Base-by-base conservation (phyloP, 2,888 invertebrate species). In the Parapristionchus giblindavisi region DNA sequence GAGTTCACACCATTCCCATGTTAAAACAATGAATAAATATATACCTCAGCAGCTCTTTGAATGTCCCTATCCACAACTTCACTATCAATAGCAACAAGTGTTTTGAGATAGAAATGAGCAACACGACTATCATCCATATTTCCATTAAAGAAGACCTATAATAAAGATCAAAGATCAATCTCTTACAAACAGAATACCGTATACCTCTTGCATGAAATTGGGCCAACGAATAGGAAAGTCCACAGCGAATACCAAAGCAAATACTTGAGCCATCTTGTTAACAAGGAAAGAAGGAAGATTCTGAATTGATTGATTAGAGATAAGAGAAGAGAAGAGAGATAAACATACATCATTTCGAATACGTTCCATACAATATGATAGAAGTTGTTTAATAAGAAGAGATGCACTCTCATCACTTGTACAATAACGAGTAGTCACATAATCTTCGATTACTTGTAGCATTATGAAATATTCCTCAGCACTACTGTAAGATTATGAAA, bases 231-330 rank as follows among this genome's bases (percentile, higher is more conserved):
- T 81, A 0, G 89, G 89, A 85, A 90, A 91, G 84, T 91, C 91
- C 34, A 87, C 87, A 8, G 91, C 88, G 85, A 91, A 91, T 0
- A 90, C 90, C 54, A 91, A 86, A 1, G 91, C 89, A 77, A 91
- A 89, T 21, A 91, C 85, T 85, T 91, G 91, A 17, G 91, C 91
- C 54, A 90, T 89, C 86, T 91, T 91, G 85, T 91, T 91, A 52
- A 89, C 87, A 24, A 91, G 84, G 83, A 89, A 91, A 29, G 85
- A 85, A 77, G 89, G 36, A 36, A 77, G 40, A 32, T 72, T 60
- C 78, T 78, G 70, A 71, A 76, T 32, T 11, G 32, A n/a, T 54
- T 54, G 6, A 8, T 54, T 54, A 6, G 17, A 29, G 27, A 61
- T 61, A 61, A 8, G 6, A 11, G 36, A 32, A 32, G 32, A 29